Conservation (phyloP, 2,888 invertebrate genomes). For the Mechanitis messenoides region DNA sequence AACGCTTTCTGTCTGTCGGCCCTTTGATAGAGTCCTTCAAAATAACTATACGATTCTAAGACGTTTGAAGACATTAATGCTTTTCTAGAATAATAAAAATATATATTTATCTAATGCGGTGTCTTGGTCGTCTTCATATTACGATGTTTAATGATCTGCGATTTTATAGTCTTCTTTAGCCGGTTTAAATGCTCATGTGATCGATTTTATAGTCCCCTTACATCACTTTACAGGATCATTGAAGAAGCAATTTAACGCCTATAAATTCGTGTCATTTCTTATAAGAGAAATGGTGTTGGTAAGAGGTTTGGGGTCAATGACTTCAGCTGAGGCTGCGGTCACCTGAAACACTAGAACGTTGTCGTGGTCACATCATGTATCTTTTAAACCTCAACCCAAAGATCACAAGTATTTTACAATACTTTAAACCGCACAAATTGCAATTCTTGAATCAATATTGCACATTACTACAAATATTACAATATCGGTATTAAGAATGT, state of each 20-base stretch:
- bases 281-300: conserved; percentile 53
- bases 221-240: conserved; percentile 50
- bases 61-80: neutral
- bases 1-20: conserved; percentile 65
- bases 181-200: conserved; percentile 5
- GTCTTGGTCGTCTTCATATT: neutral
- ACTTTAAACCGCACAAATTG: neutral
- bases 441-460: conserved; percentile 1
- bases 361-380: conserved; percentile 48
- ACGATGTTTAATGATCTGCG: conserved; percentile 2
- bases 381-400: conserved; percentile 34
- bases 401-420: conserved; percentile 15
- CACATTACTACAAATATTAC: neutral
- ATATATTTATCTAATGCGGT: neutral
- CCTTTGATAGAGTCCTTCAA: conserved; percentile 68
- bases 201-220: neutral
- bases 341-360: conserved; percentile 64
- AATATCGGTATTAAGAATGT: too few species aligned
- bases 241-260: conserved; percentile 60
- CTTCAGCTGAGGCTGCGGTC: conserved; percentile 57
- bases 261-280: conserved; percentile 30
- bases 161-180: conserved; percentile 1
- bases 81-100: neutral
- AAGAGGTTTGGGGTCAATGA: conserved; percentile 59
- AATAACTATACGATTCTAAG: conserved; percentile 44